phyloP scores from a whole-genome alignment of 2,113 vertebrate species.

The Oceanodroma tethys region DNA sequence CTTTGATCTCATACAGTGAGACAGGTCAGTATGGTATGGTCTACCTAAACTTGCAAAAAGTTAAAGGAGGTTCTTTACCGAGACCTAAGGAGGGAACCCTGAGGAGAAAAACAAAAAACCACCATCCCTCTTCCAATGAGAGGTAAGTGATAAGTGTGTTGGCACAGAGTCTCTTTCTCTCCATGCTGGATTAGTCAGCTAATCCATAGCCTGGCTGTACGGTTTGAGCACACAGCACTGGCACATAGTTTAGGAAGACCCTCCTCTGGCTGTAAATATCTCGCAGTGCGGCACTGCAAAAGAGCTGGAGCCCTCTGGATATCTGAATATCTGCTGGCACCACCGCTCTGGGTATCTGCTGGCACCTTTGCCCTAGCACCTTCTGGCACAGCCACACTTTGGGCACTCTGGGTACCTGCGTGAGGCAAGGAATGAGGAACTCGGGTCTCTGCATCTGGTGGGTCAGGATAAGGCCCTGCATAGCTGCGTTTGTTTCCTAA shows the following conservation, averaged over 20 bases:
- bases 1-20: not conserved
- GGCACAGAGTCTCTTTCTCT: not conserved
- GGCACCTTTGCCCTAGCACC: not conserved
- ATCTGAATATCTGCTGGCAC: too few relatives aligned
- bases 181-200: not conserved
- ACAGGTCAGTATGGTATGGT: not conserved
- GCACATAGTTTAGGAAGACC: not conserved
- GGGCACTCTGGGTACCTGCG: accelerated
- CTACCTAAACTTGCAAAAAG: not conserved
- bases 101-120: not conserved
- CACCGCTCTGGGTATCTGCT: not conserved
- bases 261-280: not conserved
- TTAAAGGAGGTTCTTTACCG: not conserved
- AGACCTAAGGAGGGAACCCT: not conserved
- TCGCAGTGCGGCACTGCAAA: not conserved
- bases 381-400: not conserved
- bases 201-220: not conserved
- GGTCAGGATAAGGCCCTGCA: not conserved
- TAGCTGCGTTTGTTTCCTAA: not conserved
- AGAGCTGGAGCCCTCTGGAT: not conserved
- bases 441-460: not conserved
- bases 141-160: not conserved
- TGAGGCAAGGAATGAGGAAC: not conserved
- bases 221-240: not conserved
- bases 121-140: not conserved